Evolutionary conservation across 2,888 invertebrate species (phyloP).

Genomic region (Mythimna pallens): DNA sequence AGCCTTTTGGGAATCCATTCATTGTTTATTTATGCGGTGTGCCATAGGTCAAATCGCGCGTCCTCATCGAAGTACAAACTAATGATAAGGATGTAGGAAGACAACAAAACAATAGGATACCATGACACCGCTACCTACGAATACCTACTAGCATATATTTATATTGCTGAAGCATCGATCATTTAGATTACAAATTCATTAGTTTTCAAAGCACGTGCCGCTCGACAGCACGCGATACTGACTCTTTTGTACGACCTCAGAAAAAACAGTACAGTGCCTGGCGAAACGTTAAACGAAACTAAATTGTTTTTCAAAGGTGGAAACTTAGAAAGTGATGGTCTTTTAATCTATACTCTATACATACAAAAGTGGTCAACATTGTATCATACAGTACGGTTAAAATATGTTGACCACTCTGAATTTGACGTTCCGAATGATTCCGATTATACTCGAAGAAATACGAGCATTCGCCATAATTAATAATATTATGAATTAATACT

Average conservation of each 20-base stretch:
- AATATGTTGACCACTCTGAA: no score
- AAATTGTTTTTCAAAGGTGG: neutral
- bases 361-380: no score
- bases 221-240: conserved; percentile 56
- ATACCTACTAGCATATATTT: neutral
- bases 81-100: conserved; percentile 44
- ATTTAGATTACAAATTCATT: conserved; percentile 71
- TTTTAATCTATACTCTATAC: no score
- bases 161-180: conserved; percentile 54
- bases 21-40: neutral
- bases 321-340: neutral
- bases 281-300: conserved; percentile 13
- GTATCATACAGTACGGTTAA: no score
- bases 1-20: no score
- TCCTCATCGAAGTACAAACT: conserved; percentile 14
- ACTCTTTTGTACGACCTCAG: conserved; percentile 54
- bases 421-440: no score
- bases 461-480: no score
- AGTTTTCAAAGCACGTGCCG: conserved; percentile 74
- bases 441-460: no score
- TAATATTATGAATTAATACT: no score
- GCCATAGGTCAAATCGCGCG: conserved; percentile 17
- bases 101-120: conserved; percentile 33
- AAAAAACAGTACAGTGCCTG: conserved; percentile 52
- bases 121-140: conserved; percentile 1